A percentile compares a stretch with the other conserved stretches of the same genome.
These are phyloP conservation scores for Spodoptera littoralis DNA, from an alignment of 2,888 invertebrate genomes.

Conservation along the genomic window DNA sequence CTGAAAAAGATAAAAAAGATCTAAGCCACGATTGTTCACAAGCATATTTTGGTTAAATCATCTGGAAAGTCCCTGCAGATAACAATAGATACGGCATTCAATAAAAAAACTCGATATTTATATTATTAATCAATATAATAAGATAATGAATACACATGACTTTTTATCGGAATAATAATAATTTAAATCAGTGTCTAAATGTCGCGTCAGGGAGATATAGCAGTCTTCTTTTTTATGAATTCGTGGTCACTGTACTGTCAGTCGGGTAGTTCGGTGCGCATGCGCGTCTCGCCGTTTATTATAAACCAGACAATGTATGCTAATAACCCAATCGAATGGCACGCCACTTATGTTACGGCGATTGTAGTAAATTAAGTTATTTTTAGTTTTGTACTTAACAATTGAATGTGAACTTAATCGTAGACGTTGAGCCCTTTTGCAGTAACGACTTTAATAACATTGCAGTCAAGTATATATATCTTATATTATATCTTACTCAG, in stretches of 20 bases:
- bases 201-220: not conserved
- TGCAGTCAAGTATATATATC: too few species aligned
- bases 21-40: too few species aligned
- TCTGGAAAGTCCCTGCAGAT: slow-evolving; percentile 1
- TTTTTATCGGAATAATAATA: too few species aligned
- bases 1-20: too few species aligned
- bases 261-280: slow-evolving; percentile 7
- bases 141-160: too few species aligned
- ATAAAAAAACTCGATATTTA: not conserved
- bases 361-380: slow-evolving; percentile 15
- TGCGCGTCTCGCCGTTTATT: slow-evolving; percentile 29
- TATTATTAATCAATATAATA: too few species aligned
- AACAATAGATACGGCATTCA: not conserved
- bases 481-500: too few species aligned
- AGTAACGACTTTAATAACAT: too few species aligned
- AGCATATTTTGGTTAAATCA: slow-evolving; percentile 5
- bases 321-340: slow-evolving; percentile 26
- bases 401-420: too few species aligned
- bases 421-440: too few species aligned
- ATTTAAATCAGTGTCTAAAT: too few species aligned
- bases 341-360: not conserved
- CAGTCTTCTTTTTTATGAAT: not conserved
- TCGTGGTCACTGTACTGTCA: slow-evolving; percentile 1
- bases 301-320: slow-evolving; percentile 40
- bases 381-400: slow-evolving; percentile 7